Percentiles rank a stretch among this genome's conserved stretches.
Evolutionary conservation across 2,888 invertebrate genomes (phyloP).

Genomic region (Tetragonisca angustula): DNA sequence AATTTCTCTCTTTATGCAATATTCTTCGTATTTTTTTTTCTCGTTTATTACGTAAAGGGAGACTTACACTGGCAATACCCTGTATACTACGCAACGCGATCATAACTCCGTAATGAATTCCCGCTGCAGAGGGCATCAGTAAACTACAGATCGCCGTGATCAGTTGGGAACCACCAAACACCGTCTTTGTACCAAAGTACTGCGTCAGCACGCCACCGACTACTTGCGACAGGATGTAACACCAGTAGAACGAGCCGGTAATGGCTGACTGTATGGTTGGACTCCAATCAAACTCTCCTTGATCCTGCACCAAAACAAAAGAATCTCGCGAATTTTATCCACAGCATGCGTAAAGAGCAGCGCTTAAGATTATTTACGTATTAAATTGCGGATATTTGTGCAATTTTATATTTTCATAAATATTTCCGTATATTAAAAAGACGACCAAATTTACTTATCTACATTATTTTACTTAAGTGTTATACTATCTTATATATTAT

Average conservation of each 20-base stretch:
- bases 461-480: too few species aligned
- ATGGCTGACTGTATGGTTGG: slow-evolving; percentile 88
- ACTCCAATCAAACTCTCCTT: slow-evolving; percentile 88
- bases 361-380: background rate
- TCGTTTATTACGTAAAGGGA: too few species aligned
- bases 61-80: slow-evolving; percentile 88
- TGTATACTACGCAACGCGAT: slow-evolving; percentile 88
- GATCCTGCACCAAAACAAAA: slow-evolving; percentile 51
- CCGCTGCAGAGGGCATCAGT: slow-evolving; percentile 88
- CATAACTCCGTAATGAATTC: slow-evolving; percentile 87
- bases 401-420: too few species aligned
- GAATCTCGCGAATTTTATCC: too few species aligned
- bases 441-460: too few species aligned
- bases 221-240: slow-evolving; percentile 89
- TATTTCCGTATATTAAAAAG: too few species aligned
- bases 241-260: slow-evolving; percentile 90
- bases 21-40: background rate
- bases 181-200: slow-evolving; percentile 89
- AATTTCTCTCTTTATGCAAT: background rate
- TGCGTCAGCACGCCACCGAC: slow-evolving; percentile 90
- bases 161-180: slow-evolving; percentile 89
- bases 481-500: too few species aligned
- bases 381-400: too few species aligned
- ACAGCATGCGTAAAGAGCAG: background rate
- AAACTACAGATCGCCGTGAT: slow-evolving; percentile 89